Conservation (phyloP, 2,113 vertebrate genomes). For the Electrona antarctica region DNA sequence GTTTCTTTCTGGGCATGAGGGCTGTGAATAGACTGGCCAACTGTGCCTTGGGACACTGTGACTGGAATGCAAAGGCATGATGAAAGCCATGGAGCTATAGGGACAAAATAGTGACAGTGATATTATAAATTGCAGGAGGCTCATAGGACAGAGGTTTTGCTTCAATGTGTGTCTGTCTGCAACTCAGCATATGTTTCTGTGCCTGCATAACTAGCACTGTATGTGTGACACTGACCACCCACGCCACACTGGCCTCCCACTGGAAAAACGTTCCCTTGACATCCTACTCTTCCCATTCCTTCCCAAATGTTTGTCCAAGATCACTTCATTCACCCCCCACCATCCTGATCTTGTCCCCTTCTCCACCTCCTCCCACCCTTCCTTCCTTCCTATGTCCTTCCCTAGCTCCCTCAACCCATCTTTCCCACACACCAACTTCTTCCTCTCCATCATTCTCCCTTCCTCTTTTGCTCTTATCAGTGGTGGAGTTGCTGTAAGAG, state of each 20-base stretch:
- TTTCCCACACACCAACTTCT: neutral
- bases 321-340: neutral
- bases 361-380: neutral
- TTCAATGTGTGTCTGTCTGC: constrained; percentile 4
- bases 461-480: neutral
- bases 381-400: neutral
- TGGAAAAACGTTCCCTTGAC: neutral
- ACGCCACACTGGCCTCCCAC: constrained; percentile 12
- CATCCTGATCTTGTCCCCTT: neutral
- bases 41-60: constrained; percentile 23
- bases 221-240: neutral
- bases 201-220: neutral
- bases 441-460: neutral
- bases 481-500: neutral
- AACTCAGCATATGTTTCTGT: neutral
- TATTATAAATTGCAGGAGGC: no score
- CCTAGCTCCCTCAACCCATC: neutral
- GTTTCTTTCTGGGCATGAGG: constrained; percentile 3
- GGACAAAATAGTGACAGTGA: neutral
- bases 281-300: neutral
- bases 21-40: neutral
- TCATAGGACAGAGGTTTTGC: neutral
- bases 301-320: neutral
- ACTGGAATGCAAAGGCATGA: constrained; percentile 8
- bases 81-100: constrained; percentile 3